Evolutionary conservation across 2,888 invertebrate genomes (phyloP), one percentile per base, ranked within the genome.

Genomic region (Lochmaea capreae): DNA sequence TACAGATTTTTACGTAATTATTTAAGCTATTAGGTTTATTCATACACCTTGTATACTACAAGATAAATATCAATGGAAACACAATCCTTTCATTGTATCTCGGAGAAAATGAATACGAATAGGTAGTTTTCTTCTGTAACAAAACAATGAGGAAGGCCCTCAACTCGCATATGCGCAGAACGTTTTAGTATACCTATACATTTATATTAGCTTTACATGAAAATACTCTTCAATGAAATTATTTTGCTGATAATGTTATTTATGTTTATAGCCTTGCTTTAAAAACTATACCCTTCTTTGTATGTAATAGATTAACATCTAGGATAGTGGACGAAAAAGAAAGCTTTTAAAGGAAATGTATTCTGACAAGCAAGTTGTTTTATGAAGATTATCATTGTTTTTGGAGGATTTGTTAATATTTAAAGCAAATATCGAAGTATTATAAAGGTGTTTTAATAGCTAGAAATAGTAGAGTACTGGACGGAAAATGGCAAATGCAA

Each of bases 401-500:
- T 54, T 16, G 54, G 9, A 18, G 1, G 10, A 61, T 33, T 61
- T 61, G 33, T 33, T 61, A n/a, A 10, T 39, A 39, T 61, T 61
- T 10, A 33, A n/a, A n/a, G 5, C 8, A 14, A 16, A 9, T 14
- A 39, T 33, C 1, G 2, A 33, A 14, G 8, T 11, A 14, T 9
- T n/a, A 33, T n/a, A 39, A 61, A 61, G n/a, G n/a, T 14, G 26
- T 33, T 61, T 61, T 39, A 33, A 61, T n/a, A 33, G 14, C 14
- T 61, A 10, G 14, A n/a, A 10, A 14, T 16, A 16, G 5, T n/a
- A 10, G 18, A 18, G 43, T 16, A 42, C 11, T 43, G 63, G 54
- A 22, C 1, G 46, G 12, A 70, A 70, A 70, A 70, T 63, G 65
- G 65, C 70, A 63, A 70, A 14, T 59, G 26, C 59, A 59, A 63